A percentile compares a stretch with the other conserved stretches of the same genome.
phyloP scores from a whole-genome alignment of 2,113 vertebrate genomes.

The Bungarus multicinctus region DNA sequence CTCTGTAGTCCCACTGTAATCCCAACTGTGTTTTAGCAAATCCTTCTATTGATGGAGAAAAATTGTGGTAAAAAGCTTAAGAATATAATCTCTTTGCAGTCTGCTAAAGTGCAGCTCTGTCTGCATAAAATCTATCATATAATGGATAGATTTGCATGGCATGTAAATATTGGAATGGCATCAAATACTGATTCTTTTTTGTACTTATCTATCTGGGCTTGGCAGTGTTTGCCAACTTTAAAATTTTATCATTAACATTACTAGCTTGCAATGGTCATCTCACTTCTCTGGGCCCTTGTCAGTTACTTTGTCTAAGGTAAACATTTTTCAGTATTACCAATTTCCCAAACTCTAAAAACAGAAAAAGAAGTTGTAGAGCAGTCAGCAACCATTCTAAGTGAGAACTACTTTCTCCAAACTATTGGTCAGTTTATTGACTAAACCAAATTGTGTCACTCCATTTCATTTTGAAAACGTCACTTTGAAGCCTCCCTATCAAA shows the following conservation, averaged over 20 bases:
- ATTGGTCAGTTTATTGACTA: neutral
- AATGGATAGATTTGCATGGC: neutral
- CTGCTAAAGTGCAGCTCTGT: neutral
- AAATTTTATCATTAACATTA: neutral
- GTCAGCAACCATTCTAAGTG: neutral
- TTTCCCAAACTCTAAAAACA: neutral
- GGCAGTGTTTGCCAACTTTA: neutral
- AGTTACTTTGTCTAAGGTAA: neutral
- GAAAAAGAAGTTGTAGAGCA: neutral
- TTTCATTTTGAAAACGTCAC: neutral
- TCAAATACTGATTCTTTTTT: neutral
- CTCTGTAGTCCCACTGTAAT: neutral
- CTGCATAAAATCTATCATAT: neutral
- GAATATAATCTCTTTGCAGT: neutral
- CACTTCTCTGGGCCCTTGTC: neutral
- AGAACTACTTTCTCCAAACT: neutral
- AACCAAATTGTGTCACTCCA: neutral
- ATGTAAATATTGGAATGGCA: neutral
- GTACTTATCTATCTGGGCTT: neutral
- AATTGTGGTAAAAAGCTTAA: neutral
- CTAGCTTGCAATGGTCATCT: neutral
- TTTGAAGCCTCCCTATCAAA: neutral
- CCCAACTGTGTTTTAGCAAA: neutral
- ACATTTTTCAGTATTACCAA: neutral
- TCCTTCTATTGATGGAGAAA: neutral